Evolutionary conservation across 2,888 invertebrate species (phyloP).

Genomic region (Crioceris asparagi): DNA sequence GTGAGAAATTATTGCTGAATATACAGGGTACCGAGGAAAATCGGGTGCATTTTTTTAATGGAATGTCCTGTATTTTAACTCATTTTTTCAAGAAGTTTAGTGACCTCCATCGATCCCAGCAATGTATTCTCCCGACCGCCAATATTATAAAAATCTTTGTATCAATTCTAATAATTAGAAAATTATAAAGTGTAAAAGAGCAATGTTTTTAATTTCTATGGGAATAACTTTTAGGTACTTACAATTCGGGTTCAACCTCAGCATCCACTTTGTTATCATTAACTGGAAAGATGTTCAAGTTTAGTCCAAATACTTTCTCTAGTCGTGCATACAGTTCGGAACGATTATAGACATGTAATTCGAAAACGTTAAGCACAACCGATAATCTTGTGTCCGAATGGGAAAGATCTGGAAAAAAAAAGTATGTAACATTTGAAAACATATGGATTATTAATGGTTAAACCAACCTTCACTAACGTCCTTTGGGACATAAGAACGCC

Average conservation of each 20-base stretch:
- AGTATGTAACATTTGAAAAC: constrained; percentile 4
- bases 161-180: too few species aligned
- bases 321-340: constrained; percentile 77
- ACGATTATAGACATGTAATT: constrained; percentile 90
- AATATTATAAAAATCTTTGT: too few species aligned
- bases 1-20: too few species aligned
- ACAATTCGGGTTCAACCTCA: constrained; percentile 24
- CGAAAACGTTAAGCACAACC: constrained; percentile 86
- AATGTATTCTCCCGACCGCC: too few species aligned
- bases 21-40: too few species aligned
- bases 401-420: constrained; percentile 62
- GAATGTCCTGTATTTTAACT: too few species aligned
- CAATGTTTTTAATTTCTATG: too few species aligned
- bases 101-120: too few species aligned
- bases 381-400: constrained; percentile 89
- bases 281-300: constrained; percentile 62
- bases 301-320: constrained; percentile 80
- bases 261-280: constrained; percentile 27
- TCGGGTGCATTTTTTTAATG: too few species aligned
- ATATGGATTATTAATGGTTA: constrained; percentile 5
- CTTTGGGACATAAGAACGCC: constrained; percentile 91
- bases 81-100: too few species aligned
- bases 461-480: constrained; percentile 82
- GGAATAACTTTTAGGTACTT: too few species aligned
- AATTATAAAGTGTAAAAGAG: too few species aligned